Evolutionary conservation across 2,113 vertebrate species (phyloP).

Genomic region (Miniopterus natalensis): DNA sequence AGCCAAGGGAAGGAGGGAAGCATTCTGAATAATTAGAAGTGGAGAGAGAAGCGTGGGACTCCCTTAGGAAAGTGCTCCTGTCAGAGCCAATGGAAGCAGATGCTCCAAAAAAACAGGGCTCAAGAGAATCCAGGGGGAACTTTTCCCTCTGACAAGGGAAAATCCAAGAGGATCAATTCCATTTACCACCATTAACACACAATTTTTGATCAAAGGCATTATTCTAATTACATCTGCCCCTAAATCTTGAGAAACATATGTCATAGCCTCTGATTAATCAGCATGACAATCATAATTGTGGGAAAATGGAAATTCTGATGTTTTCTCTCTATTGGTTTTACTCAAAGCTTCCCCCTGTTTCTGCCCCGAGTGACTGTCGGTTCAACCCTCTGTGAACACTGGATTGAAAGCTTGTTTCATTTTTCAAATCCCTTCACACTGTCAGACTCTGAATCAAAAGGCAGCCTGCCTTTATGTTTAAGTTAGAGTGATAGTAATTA

Average conservation of each 20-base stretch:
- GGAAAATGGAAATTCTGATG: constrained; percentile 1
- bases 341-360: background rate
- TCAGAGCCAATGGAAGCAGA: constrained; percentile 10
- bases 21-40: constrained; percentile 66
- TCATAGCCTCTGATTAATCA: background rate
- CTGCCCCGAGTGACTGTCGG: constrained; percentile 15
- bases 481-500: constrained; percentile 77
- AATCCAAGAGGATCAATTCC: background rate
- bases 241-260: constrained; percentile 21
- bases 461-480: constrained; percentile 71
- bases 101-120: background rate
- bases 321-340: constrained; percentile 57
- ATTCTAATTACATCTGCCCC: background rate
- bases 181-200: background rate
- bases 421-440: constrained; percentile 54
- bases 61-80: constrained; percentile 66
- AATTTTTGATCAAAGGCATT: background rate
- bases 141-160: background rate
- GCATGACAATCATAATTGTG: background rate
- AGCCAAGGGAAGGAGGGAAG: constrained; percentile 22
- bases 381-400: background rate
- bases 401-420: constrained; percentile 5
- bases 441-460: constrained; percentile 52
- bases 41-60: background rate
- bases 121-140: background rate